A percentile compares a stretch with the other conserved stretches of the same genome.
phyloP scores from a whole-genome alignment of 1,140 invertebrate species.

The Vollenhovia emeryi region DNA sequence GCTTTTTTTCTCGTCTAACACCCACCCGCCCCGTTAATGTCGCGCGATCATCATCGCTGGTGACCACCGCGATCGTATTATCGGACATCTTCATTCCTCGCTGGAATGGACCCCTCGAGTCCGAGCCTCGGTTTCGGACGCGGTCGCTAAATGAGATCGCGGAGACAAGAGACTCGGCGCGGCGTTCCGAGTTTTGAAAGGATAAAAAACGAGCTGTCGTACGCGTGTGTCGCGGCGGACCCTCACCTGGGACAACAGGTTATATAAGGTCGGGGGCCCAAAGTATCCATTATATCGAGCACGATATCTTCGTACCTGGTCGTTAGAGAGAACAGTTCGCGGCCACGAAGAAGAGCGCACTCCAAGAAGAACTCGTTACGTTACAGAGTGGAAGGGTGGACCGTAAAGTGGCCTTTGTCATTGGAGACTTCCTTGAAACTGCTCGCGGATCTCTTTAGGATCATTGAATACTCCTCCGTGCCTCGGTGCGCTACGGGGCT shows the following conservation, averaged over 20 bases:
- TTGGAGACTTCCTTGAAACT: constrained; percentile 74
- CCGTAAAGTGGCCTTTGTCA: constrained; percentile 76
- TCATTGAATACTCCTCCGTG: constrained; percentile 59
- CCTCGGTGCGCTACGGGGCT: constrained; percentile 13
- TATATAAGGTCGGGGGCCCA: constrained; percentile 68
- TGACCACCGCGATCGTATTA: background rate
- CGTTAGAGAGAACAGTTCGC: constrained; percentile 66
- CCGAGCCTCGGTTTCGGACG: background rate
- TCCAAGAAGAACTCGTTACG: constrained; percentile 71
- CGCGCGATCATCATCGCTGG: background rate
- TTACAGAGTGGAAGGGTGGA: constrained; percentile 55
- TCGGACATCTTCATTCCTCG: background rate
- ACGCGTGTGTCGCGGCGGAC: constrained; percentile 54
- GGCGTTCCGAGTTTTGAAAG: constrained; percentile 55
- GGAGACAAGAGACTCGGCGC: background rate
- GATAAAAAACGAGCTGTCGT: constrained; percentile 63
- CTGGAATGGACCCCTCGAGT: background rate
- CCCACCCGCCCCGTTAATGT: background rate
- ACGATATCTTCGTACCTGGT: constrained; percentile 71
- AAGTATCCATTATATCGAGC: constrained; percentile 73
- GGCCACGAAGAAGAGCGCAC: constrained; percentile 68
- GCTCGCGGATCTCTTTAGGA: constrained; percentile 57
- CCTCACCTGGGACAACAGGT: constrained; percentile 70
- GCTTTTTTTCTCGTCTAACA: background rate
- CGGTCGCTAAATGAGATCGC: constrained; percentile 50